Percentiles rank a stretch among this genome's conserved stretches.
Evolutionary conservation across 2,797 vertebrate species (phyloP).

Genomic region (Acanthiza pusilla): DNA sequence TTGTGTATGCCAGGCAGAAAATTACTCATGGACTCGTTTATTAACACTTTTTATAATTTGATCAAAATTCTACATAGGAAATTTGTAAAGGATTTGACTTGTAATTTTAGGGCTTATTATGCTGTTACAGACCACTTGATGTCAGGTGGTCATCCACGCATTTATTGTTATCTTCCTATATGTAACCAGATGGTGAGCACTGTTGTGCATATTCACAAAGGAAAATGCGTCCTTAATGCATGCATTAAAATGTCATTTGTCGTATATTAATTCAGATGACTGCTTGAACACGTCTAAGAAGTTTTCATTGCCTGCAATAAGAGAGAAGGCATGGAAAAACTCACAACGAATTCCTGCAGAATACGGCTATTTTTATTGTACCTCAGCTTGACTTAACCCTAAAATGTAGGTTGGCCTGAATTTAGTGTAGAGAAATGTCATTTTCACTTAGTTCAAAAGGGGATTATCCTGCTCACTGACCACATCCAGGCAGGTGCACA

Average conservation of each 20-base stretch:
- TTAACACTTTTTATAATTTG: not conserved
- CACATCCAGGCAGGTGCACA: not conserved
- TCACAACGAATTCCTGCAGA: not conserved
- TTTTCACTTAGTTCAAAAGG: not conserved
- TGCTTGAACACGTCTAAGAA: not conserved
- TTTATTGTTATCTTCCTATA: not conserved
- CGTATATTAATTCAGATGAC: not conserved
- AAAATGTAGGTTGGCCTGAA: not conserved
- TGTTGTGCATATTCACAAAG: not conserved
- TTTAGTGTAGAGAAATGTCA: not conserved
- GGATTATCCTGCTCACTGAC: not conserved
- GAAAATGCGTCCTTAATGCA: not conserved
- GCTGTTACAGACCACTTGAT: not conserved
- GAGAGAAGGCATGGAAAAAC: not conserved
- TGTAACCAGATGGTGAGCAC: fast-evolving
- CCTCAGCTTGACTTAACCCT: not conserved
- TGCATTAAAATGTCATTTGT: not conserved
- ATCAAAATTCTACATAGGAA: not conserved
- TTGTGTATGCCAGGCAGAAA: not conserved
- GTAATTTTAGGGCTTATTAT: not conserved
- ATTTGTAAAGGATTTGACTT: not conserved
- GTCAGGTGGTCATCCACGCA: not conserved
- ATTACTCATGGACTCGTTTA: not conserved
- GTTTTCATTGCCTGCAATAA: not conserved
- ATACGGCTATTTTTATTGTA: not conserved